These are phyloP conservation scores for Gymnorhina tibicen DNA, from an alignment of 2,113 vertebrate genomes.

Conservation along the genomic window DNA sequence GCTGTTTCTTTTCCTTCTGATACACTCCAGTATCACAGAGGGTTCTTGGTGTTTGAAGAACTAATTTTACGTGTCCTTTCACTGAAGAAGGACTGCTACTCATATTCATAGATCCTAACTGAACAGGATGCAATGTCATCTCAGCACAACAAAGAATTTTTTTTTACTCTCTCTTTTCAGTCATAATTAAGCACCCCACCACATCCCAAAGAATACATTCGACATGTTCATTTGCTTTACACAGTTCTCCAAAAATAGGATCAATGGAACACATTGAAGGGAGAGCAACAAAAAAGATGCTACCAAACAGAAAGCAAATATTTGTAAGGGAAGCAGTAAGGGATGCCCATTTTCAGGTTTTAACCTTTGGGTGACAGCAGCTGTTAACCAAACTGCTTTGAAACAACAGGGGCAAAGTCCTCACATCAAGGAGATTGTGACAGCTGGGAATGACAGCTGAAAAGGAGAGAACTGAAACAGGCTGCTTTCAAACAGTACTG, in stretches of 20 bases:
- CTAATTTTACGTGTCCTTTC: not conserved
- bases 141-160: not conserved
- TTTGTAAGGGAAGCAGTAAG: not conserved
- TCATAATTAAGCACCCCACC: not conserved
- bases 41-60: not conserved
- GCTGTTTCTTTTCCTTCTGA: not conserved
- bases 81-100: not conserved
- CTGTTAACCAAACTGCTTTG: conserved; percentile 31
- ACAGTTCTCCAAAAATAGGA: not conserved
- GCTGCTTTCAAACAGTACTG: conserved; percentile 21
- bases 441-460: conserved; percentile 64
- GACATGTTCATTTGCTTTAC: not conserved
- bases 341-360: not conserved
- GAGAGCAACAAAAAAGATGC: not conserved
- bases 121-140: not conserved
- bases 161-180: not conserved
- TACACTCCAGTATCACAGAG: not conserved
- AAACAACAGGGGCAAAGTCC: conserved; percentile 20
- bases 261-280: not conserved
- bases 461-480: conserved; percentile 52
- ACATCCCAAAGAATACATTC: not conserved
- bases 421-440: conserved; percentile 15
- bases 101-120: not conserved
- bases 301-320: conserved; percentile 7
- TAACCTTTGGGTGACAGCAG: conserved; percentile 39